Conservation (phyloP, 2,888 invertebrate genomes). For the Platycheirus rosarum region DNA sequence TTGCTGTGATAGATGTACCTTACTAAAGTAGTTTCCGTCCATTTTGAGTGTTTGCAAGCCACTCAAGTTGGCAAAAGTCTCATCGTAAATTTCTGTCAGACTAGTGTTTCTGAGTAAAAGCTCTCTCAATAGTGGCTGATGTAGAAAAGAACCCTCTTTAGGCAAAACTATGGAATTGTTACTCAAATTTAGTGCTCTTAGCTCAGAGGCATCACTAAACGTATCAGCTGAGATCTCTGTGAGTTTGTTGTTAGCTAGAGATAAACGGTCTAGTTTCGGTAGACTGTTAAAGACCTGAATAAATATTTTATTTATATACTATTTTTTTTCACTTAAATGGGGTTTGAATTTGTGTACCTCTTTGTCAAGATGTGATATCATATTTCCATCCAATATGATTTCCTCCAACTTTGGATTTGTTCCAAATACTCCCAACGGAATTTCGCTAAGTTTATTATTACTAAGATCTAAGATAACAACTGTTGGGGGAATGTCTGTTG, state of each 20-base stretch:
- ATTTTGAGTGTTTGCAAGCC: slow-evolving; percentile 80
- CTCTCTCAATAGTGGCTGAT: slow-evolving; percentile 79
- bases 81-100: slow-evolving; percentile 79
- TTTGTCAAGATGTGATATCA: slow-evolving; percentile 77
- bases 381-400: slow-evolving; percentile 80
- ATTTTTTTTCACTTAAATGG: no score
- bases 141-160: slow-evolving; percentile 78
- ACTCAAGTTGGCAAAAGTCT: slow-evolving; percentile 80
- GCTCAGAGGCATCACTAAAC: slow-evolving; percentile 79
- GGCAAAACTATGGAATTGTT: slow-evolving; percentile 80
- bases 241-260: slow-evolving; percentile 80
- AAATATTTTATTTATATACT: neutral
- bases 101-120: slow-evolving; percentile 81
- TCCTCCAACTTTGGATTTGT: slow-evolving; percentile 79
- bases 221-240: slow-evolving; percentile 79
- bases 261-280: slow-evolving; percentile 79
- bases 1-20: slow-evolving; percentile 79
- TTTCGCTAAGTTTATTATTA: slow-evolving; percentile 79
- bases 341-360: slow-evolving; percentile 76
- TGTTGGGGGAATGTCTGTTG: slow-evolving; percentile 81
- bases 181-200: slow-evolving; percentile 80
- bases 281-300: slow-evolving; percentile 80
- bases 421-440: slow-evolving; percentile 78
- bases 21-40: slow-evolving; percentile 80
- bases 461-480: slow-evolving; percentile 80